Percentiles rank a stretch among this genome's conserved stretches.
These are phyloP conservation scores for Chaetodon auriga DNA, from an alignment of 2,113 vertebrate species.

Conservation along the genomic window DNA sequence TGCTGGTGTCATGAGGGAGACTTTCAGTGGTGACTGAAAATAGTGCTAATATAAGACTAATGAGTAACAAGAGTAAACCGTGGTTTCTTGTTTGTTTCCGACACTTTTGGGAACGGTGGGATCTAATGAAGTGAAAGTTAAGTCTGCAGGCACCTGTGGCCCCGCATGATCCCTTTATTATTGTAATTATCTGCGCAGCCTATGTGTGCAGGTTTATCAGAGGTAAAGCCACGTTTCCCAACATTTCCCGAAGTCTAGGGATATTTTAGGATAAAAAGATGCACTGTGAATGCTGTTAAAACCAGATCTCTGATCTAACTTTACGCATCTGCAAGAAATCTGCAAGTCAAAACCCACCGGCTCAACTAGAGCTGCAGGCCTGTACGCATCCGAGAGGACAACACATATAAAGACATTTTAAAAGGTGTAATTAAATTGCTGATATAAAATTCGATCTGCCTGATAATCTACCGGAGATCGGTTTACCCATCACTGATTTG, in stretches of 20 bases:
- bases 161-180: slow-evolving; percentile 32
- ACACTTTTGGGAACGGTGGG: slow-evolving; percentile 46
- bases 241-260: neutral
- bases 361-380: too few species aligned
- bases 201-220: neutral
- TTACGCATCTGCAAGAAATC: neutral
- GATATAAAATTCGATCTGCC: neutral
- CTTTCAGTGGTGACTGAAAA: slow-evolving; percentile 47
- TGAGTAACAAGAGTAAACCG: slow-evolving; percentile 50
- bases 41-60: slow-evolving; percentile 54
- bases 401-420: neutral
- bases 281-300: too few species aligned
- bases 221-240: neutral
- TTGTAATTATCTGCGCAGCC: slow-evolving; percentile 20
- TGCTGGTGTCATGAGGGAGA: slow-evolving; percentile 28
- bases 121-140: slow-evolving; percentile 42
- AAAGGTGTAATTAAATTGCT: neutral
- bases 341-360: neutral
- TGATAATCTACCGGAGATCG: neutral
- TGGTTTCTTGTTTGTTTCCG: slow-evolving; percentile 54
- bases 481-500: slow-evolving; percentile 17
- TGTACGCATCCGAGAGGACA: neutral
- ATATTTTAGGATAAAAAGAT: neutral
- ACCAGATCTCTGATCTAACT: neutral
- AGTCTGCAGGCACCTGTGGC: slow-evolving; percentile 18